These are phyloP conservation scores for Zosterops lateralis DNA, from an alignment of 2,113 vertebrate species.

Conservation along the genomic window DNA sequence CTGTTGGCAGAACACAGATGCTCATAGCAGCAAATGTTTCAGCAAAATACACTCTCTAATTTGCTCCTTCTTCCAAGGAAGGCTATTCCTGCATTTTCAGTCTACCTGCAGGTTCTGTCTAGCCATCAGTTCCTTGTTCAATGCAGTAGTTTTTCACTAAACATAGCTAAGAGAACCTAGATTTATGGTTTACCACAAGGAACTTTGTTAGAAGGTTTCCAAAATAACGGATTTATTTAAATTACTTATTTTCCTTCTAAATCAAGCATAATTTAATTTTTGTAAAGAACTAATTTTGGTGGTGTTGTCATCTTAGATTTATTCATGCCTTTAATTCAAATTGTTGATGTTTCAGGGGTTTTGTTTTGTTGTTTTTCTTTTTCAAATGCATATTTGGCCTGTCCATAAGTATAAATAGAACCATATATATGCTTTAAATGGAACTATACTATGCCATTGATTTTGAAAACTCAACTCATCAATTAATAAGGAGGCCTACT, in stretches of 20 bases:
- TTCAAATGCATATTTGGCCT: background rate
- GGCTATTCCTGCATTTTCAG: background rate
- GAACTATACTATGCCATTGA: background rate
- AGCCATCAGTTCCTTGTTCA: background rate
- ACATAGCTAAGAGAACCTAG: background rate
- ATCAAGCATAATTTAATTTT: background rate
- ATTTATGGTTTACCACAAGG: background rate
- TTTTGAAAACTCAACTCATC: background rate
- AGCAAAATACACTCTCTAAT: background rate
- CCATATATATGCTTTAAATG: background rate
- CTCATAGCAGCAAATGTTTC: constrained; percentile 26
- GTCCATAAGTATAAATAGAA: background rate
- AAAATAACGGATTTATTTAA: background rate
- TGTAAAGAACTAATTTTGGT: background rate
- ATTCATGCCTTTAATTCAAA: background rate
- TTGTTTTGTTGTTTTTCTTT: background rate
- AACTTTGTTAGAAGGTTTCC: background rate
- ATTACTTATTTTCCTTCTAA: background rate
- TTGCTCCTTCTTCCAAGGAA: constrained; percentile 4
- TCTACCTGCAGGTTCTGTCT: background rate
- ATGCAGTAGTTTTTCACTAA: background rate
- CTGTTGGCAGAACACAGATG: constrained; percentile 49
- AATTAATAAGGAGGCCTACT: background rate
- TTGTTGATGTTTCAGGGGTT: background rate
- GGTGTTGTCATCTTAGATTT: background rate